These are phyloP conservation scores for Harpagus bidentatus DNA, from an alignment of 2,113 vertebrate species.

Conservation along the genomic window DNA sequence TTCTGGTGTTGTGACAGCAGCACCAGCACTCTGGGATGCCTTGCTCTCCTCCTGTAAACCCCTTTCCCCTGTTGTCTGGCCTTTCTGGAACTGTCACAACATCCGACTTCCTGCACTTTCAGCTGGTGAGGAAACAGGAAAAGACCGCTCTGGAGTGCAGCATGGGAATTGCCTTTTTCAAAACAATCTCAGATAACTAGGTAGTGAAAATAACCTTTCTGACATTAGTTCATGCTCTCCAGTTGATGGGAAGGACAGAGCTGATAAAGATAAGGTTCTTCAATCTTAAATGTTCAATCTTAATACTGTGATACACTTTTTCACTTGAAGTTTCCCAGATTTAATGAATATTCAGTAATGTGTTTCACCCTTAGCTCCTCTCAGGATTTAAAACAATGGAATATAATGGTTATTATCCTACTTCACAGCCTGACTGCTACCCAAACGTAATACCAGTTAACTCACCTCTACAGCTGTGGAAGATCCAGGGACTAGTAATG, in stretches of 20 bases:
- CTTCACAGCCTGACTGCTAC: not conserved
- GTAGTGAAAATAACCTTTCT: not conserved
- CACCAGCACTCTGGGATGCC: not conserved
- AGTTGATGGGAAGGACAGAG: not conserved
- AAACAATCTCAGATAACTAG: not conserved
- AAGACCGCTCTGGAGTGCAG: rapidly evolving
- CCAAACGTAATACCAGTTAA: not conserved
- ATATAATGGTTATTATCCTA: not conserved
- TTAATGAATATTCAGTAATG: not conserved
- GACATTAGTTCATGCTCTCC: not conserved
- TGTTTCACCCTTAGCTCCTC: not conserved
- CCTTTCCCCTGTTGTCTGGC: not conserved
- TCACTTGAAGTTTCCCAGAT: not conserved
- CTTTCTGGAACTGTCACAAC: not conserved
- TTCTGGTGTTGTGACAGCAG: not conserved
- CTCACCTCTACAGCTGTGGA: not conserved
- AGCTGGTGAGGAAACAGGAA: rapidly evolving
- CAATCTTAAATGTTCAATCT: not conserved
- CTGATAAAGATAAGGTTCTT: not conserved
- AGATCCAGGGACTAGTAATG: not conserved
- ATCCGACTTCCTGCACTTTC: rapidly evolving
- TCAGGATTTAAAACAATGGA: not conserved
- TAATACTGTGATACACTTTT: not conserved
- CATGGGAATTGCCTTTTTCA: not conserved
- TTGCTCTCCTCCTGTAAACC: not conserved